Evolutionary conservation across 2,113 vertebrate species (phyloP).

Genomic region (Lampris incognitus): DNA sequence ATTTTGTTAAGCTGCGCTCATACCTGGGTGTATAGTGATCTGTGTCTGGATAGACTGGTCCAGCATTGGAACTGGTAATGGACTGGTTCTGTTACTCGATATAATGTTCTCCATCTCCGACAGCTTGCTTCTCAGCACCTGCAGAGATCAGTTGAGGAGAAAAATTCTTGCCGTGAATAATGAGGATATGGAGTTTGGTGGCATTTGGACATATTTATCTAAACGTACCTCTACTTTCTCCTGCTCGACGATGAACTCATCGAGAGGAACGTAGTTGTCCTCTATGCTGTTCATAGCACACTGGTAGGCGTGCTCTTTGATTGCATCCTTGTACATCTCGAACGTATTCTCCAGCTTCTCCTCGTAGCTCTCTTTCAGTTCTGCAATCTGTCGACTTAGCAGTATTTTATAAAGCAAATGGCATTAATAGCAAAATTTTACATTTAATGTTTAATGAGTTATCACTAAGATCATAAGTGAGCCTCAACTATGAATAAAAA

Average conservation of each 20-base stretch:
- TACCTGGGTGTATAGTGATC: conserved; percentile 1
- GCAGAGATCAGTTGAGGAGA: neutral
- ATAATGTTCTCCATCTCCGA: conserved; percentile 62
- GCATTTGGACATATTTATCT: neutral
- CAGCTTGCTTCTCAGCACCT: conserved; percentile 75
- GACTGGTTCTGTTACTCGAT: neutral
- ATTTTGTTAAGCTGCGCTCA: conserved; percentile 21
- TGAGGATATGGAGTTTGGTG: no score
- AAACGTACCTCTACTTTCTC: conserved; percentile 85
- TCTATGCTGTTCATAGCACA: conserved; percentile 87
- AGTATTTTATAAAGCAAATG: neutral
- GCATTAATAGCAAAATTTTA: neutral
- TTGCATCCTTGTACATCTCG: conserved; percentile 91
- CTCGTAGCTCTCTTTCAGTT: conserved; percentile 88
- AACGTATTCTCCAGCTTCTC: conserved; percentile 91
- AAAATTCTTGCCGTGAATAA: no score
- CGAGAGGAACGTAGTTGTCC: conserved; percentile 86
- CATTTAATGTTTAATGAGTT: no score
- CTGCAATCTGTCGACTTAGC: conserved; percentile 85
- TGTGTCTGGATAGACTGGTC: conserved; percentile 59
- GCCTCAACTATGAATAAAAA: no score
- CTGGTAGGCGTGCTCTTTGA: conserved; percentile 90
- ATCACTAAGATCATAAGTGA: no score
- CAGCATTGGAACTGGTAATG: neutral
- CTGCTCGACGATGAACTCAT: conserved; percentile 87